These are phyloP conservation scores for Spatulosminthurus flaviceps DNA, from an alignment of 2,888 invertebrate species.

Conservation along the genomic window DNA sequence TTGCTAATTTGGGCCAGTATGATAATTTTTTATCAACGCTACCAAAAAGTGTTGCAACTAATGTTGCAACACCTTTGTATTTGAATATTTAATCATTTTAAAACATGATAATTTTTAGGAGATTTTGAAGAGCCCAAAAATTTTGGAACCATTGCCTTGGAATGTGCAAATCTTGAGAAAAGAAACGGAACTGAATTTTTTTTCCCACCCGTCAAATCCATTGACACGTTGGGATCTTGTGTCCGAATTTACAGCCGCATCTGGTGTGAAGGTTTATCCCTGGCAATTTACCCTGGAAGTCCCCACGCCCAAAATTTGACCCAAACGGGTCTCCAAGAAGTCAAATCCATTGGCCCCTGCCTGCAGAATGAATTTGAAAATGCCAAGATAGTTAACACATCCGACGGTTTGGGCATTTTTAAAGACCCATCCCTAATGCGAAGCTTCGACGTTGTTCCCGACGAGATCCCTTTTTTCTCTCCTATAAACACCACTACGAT, in stretches of 20 bases:
- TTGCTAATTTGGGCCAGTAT: too few species aligned
- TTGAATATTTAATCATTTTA: neutral
- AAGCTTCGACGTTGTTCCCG: neutral
- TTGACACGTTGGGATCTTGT: neutral
- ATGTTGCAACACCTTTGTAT: too few species aligned
- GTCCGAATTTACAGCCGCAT: neutral
- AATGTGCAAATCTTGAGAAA: neutral
- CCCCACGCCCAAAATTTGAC: neutral
- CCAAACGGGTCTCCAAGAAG: neutral
- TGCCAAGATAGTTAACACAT: neutral
- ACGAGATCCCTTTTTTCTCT: neutral
- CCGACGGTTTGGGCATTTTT: neutral
- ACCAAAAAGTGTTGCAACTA: too few species aligned
- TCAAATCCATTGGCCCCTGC: neutral
- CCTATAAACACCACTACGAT: neutral
- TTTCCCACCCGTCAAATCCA: neutral
- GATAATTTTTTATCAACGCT: too few species aligned
- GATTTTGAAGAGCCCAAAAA: neutral
- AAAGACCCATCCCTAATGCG: neutral
- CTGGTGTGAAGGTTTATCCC: neutral
- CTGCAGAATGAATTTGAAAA: neutral
- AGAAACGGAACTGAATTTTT: neutral
- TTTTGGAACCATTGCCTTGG: neutral
- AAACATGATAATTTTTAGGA: neutral
- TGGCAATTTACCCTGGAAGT: neutral